Evolutionary conservation across 2,888 invertebrate genomes (phyloP).

Genomic region (Hydroisotoma schaefferi): DNA sequence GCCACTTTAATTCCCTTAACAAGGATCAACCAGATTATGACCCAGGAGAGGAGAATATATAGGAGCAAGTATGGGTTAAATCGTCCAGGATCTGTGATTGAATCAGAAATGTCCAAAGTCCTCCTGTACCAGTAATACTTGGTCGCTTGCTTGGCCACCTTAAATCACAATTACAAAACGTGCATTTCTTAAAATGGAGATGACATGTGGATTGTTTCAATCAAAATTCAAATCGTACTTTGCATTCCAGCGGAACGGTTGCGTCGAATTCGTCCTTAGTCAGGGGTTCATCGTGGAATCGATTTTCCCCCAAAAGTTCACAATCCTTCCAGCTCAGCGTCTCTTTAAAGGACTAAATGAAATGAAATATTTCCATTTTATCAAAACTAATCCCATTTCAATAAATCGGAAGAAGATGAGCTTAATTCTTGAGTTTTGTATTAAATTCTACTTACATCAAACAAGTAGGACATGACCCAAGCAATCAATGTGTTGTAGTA

Average conservation of each 20-base stretch:
- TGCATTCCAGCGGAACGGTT: too few relatives aligned
- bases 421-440: not conserved
- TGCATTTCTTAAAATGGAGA: too few relatives aligned
- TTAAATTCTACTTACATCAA: slow-evolving; percentile 18
- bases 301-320: too few relatives aligned
- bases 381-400: not conserved
- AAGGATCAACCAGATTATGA: slow-evolving; percentile 17
- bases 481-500: slow-evolving; percentile 34
- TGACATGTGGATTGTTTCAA: too few relatives aligned
- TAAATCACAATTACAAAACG: not conserved
- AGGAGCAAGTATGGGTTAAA: slow-evolving; percentile 18
- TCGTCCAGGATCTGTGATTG: slow-evolving; percentile 7
- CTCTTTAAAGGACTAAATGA: not conserved
- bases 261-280: too few relatives aligned
- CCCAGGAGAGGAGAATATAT: slow-evolving; percentile 14
- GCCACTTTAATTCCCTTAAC: slow-evolving; percentile 25
- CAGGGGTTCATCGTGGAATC: too few relatives aligned
- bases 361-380: not conserved
- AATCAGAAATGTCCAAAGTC: slow-evolving; percentile 16
- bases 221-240: too few relatives aligned
- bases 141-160: slow-evolving; percentile 8
- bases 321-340: not conserved
- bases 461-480: slow-evolving; percentile 12
- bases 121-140: slow-evolving; percentile 28
- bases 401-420: not conserved